Evolutionary conservation across 1,140 invertebrate species (phyloP), one percentile per base, ranked within the genome.

Genomic region (Danaus melanippus): DNA sequence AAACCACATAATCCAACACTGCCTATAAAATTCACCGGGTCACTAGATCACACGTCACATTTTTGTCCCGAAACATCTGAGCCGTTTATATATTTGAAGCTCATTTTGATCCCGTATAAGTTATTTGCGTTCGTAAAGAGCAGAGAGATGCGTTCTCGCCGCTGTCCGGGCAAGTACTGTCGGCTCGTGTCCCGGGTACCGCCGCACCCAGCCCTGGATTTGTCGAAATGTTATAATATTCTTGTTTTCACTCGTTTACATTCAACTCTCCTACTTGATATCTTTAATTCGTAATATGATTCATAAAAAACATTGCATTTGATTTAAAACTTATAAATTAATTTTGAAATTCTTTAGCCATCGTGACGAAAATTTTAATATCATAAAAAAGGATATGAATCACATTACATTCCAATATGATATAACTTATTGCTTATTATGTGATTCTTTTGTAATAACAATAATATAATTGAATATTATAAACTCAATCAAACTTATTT

Each of bases 81-180:
- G 60, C 50, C 55, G 62, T 63, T 67, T 60, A 53, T 53, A 32
- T 32, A 1, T 51, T 68, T 55, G 56, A 61, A 66, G 65, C 52
- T 59, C 66, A 68, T 67, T 71, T 62, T 69, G 60, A 32, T 71
- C 71, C 60, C 67, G 60, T 58, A 64, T 67, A 76, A 79, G 73
- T 79, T 79, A 60, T 62, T 68, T 62, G 66, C 53, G 55, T 42
- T 52, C 15, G 48, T 15, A 15, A 56, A 12, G 59, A 41, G 42
- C n/a, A 40, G 21, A 57, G 45, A 53, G 50, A 53, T 60, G 66
- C 56, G 58, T 42, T 53, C 66, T 57, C 57, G 57, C 53, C 67
- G 63, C 58, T 45, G 62, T 68, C 74, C 72, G 71, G 74, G 72
- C 60, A 66, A 69, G 61, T 60, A 77, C 74, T 77, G 74, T 54